Evolutionary conservation across 2,888 invertebrate genomes (phyloP), one percentile per base, ranked within the genome.

Genomic region (Cataglyphis altisquamis): DNA sequence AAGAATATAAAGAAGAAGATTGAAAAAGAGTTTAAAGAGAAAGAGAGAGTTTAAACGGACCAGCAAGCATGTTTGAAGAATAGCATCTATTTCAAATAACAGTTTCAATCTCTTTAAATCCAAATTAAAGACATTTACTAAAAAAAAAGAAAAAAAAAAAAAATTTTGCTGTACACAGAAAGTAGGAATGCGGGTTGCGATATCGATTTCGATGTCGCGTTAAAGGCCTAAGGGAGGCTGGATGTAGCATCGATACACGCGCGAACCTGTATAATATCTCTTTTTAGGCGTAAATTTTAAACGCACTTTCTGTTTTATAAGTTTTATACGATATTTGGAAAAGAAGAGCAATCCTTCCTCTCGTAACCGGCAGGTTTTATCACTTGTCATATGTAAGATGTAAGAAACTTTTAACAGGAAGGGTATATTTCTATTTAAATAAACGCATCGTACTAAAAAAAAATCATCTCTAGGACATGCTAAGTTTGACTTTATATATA

Each of bases 261-360:
- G 78, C 89, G 90, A 89, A 87, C 87, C 78, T 89, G 92, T 92
- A 91, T 89, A 91, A 89, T 92, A 92, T 90, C 91, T 88, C 89
- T 91, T 78, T 78, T 90, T 93, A 92, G 91, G 88, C 90, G 88
- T 91, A 90, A 91, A 92, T 90, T 91, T 93, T 91, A 88, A 90
- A 91, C 91, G 87, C 87, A 82, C 87, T 89, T 91, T 91, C 84
- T 89, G 91, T 93, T 93, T 93, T 93, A 92, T 93, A 91, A 93
- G 93, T 93, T 93, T 93, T 92, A 91, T 93, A 92, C 88, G 89
- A 88, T 91, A 88, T 91, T 90, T 88, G 86, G 84, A 86, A 86
- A 75, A 66, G 64, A 74, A 87, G n/a, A 88, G n/a, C 18, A 48
- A 87, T 88, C 89, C 90, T 92, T 91, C 87, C 88, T 89, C 84